phyloP scores from a whole-genome alignment of 2,888 invertebrate species.

The Micoletzkya japonica region DNA sequence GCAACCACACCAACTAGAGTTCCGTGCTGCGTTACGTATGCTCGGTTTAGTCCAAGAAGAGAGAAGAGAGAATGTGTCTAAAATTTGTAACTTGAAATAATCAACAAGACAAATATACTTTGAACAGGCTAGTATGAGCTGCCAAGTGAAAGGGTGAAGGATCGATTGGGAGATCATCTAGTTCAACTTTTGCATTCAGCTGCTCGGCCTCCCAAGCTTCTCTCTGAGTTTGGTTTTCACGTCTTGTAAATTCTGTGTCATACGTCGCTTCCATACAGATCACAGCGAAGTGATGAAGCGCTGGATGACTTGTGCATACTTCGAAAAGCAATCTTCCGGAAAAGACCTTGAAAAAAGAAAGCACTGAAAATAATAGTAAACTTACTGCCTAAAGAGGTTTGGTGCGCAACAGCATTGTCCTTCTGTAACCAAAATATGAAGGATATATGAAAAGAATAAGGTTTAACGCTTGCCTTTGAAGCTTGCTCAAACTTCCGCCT shows the following conservation, averaged over 20 bases:
- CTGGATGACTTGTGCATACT: too few species aligned
- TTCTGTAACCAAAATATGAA: too few species aligned
- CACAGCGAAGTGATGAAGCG: too few species aligned
- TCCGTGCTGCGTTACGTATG: conserved; percentile 94
- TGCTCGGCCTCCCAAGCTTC: conserved; percentile 89
- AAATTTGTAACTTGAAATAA: conserved; percentile 8
- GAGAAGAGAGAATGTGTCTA: conserved; percentile 91
- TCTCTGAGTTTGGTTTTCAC: conserved; percentile 71
- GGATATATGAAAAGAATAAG: too few species aligned
- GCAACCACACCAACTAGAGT: conserved; percentile 92
- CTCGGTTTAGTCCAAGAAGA: conserved; percentile 90
- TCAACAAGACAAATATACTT: conserved; percentile 35
- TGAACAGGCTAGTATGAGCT: conserved; percentile 56
- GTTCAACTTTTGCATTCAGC: conserved; percentile 77
- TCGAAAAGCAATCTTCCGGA: too few species aligned
- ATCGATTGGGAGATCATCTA: conserved; percentile 76
- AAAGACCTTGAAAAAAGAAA: too few species aligned
- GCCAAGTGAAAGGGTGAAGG: conserved; percentile 97
- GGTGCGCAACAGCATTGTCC: too few species aligned
- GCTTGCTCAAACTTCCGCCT: too few species aligned
- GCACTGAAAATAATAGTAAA: too few species aligned
- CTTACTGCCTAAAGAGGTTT: too few species aligned
- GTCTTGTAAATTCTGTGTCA: not conserved
- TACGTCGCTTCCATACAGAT: too few species aligned
- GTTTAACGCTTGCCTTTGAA: too few species aligned